These are phyloP conservation scores for Catocala nupta DNA, from an alignment of 2,888 invertebrate species.

Conservation along the genomic window DNA sequence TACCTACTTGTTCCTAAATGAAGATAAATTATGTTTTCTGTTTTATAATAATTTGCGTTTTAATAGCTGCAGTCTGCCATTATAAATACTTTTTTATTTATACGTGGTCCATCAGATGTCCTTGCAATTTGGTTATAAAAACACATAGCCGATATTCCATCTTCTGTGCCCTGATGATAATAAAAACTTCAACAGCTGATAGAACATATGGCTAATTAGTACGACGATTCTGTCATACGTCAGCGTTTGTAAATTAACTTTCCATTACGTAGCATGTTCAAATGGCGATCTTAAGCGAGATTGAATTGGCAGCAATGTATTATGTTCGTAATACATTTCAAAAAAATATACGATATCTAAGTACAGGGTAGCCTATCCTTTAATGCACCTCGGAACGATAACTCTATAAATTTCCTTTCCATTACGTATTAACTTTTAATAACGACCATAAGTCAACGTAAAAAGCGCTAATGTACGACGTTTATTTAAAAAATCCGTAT, in stretches of 20 bases:
- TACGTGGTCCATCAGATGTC: too few relatives aligned
- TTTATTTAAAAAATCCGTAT: background rate
- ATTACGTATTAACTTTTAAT: background rate
- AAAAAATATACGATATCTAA: too few relatives aligned
- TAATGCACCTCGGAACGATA: too few relatives aligned
- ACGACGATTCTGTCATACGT: background rate
- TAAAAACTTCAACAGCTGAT: conserved; percentile 46
- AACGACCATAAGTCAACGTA: accelerated
- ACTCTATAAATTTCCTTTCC: background rate
- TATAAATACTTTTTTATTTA: too few relatives aligned
- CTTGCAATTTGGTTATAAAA: background rate
- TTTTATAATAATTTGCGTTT: too few relatives aligned
- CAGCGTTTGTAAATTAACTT: background rate
- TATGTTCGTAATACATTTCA: too few relatives aligned
- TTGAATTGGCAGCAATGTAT: too few relatives aligned
- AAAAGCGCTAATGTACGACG: conserved; percentile 14
- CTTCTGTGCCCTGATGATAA: conserved; percentile 18
- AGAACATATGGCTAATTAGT: conserved; percentile 23
- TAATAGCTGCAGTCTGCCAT: too few relatives aligned
- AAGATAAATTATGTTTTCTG: too few relatives aligned
- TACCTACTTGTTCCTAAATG: too few relatives aligned
- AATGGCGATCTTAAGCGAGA: too few relatives aligned
- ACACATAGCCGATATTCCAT: conserved; percentile 28
- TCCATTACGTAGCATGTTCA: background rate
- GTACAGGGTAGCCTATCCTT: too few relatives aligned